Conservation (phyloP, 1,140 invertebrate species). For the Bicyclus anynana region DNA sequence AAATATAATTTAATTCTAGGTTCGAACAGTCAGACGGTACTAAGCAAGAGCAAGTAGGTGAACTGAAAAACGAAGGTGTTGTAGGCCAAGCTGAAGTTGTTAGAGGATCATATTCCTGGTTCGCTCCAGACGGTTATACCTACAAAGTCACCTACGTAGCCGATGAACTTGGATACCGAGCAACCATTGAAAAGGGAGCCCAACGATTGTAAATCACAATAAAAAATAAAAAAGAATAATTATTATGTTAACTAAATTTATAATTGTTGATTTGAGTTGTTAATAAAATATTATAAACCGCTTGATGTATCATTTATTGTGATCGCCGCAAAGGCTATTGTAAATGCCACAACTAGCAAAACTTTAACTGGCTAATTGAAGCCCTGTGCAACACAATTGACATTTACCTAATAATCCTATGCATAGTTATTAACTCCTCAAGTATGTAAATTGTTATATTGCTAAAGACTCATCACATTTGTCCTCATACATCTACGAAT, state of each 20-base stretch:
- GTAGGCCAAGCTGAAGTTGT: slow-evolving; percentile 2
- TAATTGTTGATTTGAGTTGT: too few species aligned
- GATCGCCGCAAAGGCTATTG: background rate
- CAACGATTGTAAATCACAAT: background rate
- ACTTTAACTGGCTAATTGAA: background rate
- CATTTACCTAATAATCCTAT: slow-evolving; percentile 5
- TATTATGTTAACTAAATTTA: too few species aligned
- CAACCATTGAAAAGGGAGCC: slow-evolving; percentile 23
- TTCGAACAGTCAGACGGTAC: slow-evolving; percentile 16
- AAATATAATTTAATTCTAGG: background rate
- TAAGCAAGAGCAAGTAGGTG: slow-evolving; percentile 7
- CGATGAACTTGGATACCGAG: slow-evolving; percentile 15
- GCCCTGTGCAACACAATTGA: background rate
- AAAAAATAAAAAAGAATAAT: background rate
- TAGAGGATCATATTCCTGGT: slow-evolving; percentile 15
- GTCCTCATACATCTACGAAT: slow-evolving; percentile 41
- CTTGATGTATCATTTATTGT: background rate
- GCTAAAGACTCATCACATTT: slow-evolving; percentile 30
- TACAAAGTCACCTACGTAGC: slow-evolving; percentile 9
- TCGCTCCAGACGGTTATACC: slow-evolving; percentile 11
- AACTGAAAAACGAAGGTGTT: slow-evolving; percentile 9
- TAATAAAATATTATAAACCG: too few species aligned
- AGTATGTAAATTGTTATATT: slow-evolving; percentile 31
- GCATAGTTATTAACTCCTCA: slow-evolving; percentile 18
- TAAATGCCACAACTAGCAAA: background rate